Percentiles rank a stretch among this genome's conserved stretches.
These are phyloP conservation scores for Struthio camelus DNA, from an alignment of 2,113 vertebrate genomes.

Conservation along the genomic window DNA sequence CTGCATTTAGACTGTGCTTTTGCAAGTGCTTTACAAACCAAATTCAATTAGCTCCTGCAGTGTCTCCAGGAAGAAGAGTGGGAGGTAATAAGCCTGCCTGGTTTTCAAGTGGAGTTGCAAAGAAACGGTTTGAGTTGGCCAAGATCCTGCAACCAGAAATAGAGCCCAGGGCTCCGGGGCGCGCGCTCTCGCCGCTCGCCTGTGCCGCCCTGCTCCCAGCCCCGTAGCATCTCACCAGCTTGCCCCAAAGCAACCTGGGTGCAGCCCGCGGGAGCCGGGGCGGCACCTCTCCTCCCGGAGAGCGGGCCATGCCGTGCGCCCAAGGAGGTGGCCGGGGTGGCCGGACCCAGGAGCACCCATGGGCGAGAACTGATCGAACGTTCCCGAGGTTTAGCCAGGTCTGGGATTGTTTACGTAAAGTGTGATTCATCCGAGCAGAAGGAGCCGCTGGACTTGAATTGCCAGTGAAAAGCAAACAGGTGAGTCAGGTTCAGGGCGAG, in stretches of 20 bases:
- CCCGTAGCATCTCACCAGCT: not conserved
- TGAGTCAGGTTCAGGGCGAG: slow-evolving; percentile 59
- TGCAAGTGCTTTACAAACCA: slow-evolving; percentile 68
- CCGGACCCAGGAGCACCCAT: not conserved
- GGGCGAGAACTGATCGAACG: not conserved
- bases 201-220: not conserved
- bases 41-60: slow-evolving; percentile 63
- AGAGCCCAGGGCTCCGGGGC: not conserved
- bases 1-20: slow-evolving; percentile 63
- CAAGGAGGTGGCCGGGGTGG: not conserved
- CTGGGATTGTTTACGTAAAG: slow-evolving; percentile 19
- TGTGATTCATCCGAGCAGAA: slow-evolving; percentile 46
- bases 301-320: not conserved
- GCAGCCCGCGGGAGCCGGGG: too few relatives aligned
- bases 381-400: slow-evolving; percentile 38
- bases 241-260: not conserved
- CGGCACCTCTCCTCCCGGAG: not conserved
- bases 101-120: slow-evolving; percentile 33
- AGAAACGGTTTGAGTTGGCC: slow-evolving; percentile 24
- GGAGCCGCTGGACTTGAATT: slow-evolving; percentile 35
- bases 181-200: not conserved
- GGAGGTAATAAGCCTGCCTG: slow-evolving; percentile 51
- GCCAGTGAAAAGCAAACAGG: slow-evolving; percentile 17
- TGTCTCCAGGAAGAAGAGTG: slow-evolving; percentile 41
- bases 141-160: not conserved